Percentiles rank a stretch among this genome's conserved stretches.
These are phyloP conservation scores for Drosophila macrospina DNA, from an alignment of 2,888 invertebrate species.

Conservation along the genomic window DNA sequence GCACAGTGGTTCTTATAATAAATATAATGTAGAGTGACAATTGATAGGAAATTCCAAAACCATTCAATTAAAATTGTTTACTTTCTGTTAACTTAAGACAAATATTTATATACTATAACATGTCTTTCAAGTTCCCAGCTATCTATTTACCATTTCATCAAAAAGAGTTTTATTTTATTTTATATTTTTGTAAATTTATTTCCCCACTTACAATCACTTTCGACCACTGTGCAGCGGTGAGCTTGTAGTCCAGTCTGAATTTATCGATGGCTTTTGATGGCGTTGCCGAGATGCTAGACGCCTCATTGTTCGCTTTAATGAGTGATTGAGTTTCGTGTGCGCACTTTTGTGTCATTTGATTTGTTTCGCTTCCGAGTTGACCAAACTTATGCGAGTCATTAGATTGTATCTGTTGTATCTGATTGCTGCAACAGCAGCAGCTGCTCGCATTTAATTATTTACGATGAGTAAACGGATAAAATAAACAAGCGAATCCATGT, in stretches of 20 bases:
- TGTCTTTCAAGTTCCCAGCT: no score
- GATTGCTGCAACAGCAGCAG: constrained; percentile 25
- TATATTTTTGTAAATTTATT: no score
- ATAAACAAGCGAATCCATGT: constrained; percentile 9
- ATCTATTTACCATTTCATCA: no score
- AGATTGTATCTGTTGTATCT: constrained; percentile 55
- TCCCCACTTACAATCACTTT: background rate
- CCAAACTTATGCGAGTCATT: constrained; percentile 63
- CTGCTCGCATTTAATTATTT: constrained; percentile 52
- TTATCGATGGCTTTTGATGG: constrained; percentile 54
- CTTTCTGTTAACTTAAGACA: no score
- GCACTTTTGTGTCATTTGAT: constrained; percentile 63
- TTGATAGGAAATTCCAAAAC: no score
- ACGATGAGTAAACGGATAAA: constrained; percentile 42
- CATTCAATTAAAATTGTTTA: no score
- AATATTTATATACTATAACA: no score
- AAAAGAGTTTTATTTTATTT: no score
- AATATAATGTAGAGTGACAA: no score
- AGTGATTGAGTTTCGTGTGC: constrained; percentile 65
- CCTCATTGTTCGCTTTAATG: constrained; percentile 72
- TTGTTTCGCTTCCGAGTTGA: constrained; percentile 75
- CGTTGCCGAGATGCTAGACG: constrained; percentile 40
- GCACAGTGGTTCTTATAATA: constrained; percentile 52
- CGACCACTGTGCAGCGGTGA: constrained; percentile 33
- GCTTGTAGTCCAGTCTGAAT: constrained; percentile 24